Evolutionary conservation across 1,140 invertebrate species (phyloP).

Genomic region (Trichomalopsis sarcophagae): DNA sequence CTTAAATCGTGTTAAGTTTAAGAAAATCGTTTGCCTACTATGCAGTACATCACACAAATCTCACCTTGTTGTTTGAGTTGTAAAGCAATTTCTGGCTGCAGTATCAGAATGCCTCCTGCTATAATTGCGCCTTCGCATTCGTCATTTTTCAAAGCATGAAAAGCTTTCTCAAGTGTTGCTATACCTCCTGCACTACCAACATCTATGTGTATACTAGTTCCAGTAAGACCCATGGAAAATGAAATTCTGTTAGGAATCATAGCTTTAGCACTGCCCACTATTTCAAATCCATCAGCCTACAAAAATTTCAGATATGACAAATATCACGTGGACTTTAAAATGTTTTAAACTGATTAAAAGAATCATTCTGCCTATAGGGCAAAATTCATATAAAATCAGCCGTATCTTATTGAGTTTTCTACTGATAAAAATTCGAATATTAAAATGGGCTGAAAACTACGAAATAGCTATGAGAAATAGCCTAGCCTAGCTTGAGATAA

Average conservation of each 20-base stretch:
- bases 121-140: conserved; percentile 78
- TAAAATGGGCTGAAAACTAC: too few relatives aligned
- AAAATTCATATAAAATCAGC: too few relatives aligned
- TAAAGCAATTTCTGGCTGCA: conserved; percentile 58
- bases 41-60: conserved; percentile 4
- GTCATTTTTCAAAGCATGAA: conserved; percentile 74
- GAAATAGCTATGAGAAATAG: too few relatives aligned
- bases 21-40: too few relatives aligned
- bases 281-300: conserved; percentile 59
- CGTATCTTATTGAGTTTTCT: too few relatives aligned
- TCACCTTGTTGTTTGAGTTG: conserved; percentile 54
- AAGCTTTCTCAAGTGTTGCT: conserved; percentile 69
- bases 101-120: conserved; percentile 45
- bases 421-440: too few relatives aligned
- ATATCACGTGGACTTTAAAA: background rate
- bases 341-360: too few relatives aligned
- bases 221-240: conserved; percentile 57
- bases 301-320: conserved; percentile 55
- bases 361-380: too few relatives aligned
- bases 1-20: too few relatives aligned
- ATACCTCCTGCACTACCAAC: conserved; percentile 68
- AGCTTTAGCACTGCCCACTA: conserved; percentile 54
- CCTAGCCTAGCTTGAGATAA: too few relatives aligned
- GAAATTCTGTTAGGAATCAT: conserved; percentile 61
- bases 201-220: conserved; percentile 70